Percentiles rank a stretch among this genome's conserved stretches.
Evolutionary conservation across 2,888 invertebrate species (phyloP).

Genomic region (Calliopum simillimum): DNA sequence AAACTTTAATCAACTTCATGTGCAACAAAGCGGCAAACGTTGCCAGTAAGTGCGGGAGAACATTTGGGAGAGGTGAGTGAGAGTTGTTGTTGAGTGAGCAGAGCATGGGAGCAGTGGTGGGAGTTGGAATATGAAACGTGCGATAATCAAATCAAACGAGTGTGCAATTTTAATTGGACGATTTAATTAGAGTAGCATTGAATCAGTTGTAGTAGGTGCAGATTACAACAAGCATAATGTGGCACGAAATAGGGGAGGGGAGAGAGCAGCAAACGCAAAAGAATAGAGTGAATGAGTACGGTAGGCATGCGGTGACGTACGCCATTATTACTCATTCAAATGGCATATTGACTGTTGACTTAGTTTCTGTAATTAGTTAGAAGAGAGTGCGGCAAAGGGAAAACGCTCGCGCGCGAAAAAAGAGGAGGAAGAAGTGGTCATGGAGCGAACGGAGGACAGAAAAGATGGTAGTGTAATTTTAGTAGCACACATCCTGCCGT

Average conservation of each 20-base stretch:
- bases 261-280: background rate
- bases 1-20: slow-evolving; percentile 24
- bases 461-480: background rate
- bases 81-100: background rate
- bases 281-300: background rate
- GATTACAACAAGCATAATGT: too few species aligned
- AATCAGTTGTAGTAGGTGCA: slow-evolving; percentile 3
- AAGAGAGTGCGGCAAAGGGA: background rate
- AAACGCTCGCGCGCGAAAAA: background rate
- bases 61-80: background rate
- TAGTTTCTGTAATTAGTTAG: slow-evolving; percentile 25
- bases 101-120: background rate
- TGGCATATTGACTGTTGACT: slow-evolving; percentile 15
- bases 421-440: background rate
- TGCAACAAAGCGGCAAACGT: slow-evolving; percentile 18
- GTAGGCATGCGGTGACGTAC: background rate
- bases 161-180: slow-evolving; percentile 67
- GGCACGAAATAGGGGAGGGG: background rate
- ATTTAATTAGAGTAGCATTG: slow-evolving; percentile 60
- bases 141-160: slow-evolving; percentile 67
- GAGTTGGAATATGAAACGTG: slow-evolving; percentile 29
- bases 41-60: slow-evolving; percentile 7
- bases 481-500: slow-evolving; percentile 7
- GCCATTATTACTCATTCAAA: background rate
- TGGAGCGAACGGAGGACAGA: background rate